Evolutionary conservation across 2,888 invertebrate species (phyloP).

Genomic region (Leptinotarsa rubiginosa): DNA sequence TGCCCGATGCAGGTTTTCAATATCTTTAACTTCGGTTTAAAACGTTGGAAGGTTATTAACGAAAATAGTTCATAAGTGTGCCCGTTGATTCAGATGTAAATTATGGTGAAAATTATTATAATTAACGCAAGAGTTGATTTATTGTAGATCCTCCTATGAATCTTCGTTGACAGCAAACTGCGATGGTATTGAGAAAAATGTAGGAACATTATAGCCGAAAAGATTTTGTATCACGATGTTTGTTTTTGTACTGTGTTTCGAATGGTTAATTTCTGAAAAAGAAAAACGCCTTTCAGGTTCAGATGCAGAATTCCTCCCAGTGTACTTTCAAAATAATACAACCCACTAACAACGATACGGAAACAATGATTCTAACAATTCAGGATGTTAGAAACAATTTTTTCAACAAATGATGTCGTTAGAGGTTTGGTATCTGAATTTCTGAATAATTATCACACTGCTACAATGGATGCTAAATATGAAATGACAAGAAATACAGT

Average conservation of each 20-base stretch:
- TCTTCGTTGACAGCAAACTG: conserved; percentile 61
- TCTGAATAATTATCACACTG: too few relatives aligned
- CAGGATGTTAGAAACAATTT: too few relatives aligned
- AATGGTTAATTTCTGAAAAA: conserved; percentile 56
- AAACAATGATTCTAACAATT: neutral
- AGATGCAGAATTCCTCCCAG: neutral
- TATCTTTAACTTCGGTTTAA: conserved; percentile 53
- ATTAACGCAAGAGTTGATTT: conserved; percentile 44
- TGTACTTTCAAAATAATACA: neutral
- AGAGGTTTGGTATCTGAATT: too few relatives aligned
- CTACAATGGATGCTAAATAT: too few relatives aligned
- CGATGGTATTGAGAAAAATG: conserved; percentile 54
- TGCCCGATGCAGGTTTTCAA: conserved; percentile 61
- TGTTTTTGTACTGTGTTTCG: conserved; percentile 63
- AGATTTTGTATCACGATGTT: conserved; percentile 57
- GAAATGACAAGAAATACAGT: too few relatives aligned
- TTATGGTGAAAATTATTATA: conserved; percentile 41
- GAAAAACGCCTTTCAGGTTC: conserved; percentile 31
- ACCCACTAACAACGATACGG: neutral
- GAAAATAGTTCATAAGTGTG: conserved; percentile 48
- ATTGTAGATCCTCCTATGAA: conserved; percentile 53
- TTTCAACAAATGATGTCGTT: too few relatives aligned
- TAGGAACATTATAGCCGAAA: conserved; percentile 59
- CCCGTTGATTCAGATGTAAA: conserved; percentile 50
- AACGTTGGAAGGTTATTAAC: conserved; percentile 31